Evolutionary conservation across 2,113 vertebrate species (phyloP), one percentile per base, ranked within the genome.

Genomic region (Hipposideros armiger): DNA sequence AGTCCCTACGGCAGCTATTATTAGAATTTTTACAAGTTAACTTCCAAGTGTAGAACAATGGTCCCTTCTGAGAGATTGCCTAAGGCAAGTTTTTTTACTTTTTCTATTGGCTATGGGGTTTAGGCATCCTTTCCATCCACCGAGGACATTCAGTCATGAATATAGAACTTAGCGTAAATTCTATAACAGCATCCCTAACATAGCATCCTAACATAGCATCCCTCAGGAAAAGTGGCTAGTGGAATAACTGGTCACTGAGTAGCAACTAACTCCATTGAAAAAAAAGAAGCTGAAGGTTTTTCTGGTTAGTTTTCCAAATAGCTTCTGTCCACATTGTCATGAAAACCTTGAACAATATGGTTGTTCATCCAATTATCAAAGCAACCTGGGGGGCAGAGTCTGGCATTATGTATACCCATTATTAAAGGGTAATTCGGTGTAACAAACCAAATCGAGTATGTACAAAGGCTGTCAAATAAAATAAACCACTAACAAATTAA

Each of bases 401-500:
- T 97, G 96, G 94, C 91, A 93, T 96, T 96, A 91, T 47, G 69
- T 22, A 96, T n/a, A 83, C 72, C 95, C 97, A 96, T 98, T 97
- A 98, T 98, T 98, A 97, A 97, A 98, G 97, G 97, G 97, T 98
- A 98, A 99, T 98, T 98, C 97, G 91, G 98, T 98, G 98, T 98
- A 99, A 98, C 98, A 98, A 98, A 98, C 97, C 87, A 15, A 98
- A 98, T 98, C 95, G 91, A 98, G 93, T 97, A 98, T 87, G 96
- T 91, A 98, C 97, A 97, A 97, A 97, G 97, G 97, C 97, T 98
- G 98, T 98, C 98, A 98, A 98, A 97, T 96, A 98, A 98, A 98
- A 98, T 98, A 98, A 98, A 97, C 96, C 91, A 95, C 98, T 98
- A 98, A 98, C 97, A 97, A 98, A 98, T 98, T 98, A 88, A 97